Percentiles rank a stretch among this genome's conserved stretches.
phyloP scores from a whole-genome alignment of 2,113 vertebrate genomes.

The Empidonax traillii region DNA sequence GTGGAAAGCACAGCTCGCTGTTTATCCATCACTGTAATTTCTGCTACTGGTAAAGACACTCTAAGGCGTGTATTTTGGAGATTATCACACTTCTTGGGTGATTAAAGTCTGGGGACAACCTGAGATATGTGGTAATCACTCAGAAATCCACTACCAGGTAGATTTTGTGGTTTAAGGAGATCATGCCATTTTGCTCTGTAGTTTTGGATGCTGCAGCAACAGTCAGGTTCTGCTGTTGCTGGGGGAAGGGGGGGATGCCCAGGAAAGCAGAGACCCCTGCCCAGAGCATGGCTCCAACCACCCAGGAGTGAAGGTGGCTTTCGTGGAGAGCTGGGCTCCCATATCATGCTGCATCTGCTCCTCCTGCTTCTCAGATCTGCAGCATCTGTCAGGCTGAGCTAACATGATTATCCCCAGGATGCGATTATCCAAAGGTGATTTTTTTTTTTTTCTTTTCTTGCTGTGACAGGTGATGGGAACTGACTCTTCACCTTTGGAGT shows the following conservation, averaged over 20 bases:
- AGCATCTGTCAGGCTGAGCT: background rate
- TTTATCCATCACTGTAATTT: background rate
- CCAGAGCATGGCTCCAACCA: background rate
- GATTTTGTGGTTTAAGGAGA: background rate
- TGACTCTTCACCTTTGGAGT: conserved; percentile 14
- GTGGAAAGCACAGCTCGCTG: background rate
- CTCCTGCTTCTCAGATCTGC: background rate
- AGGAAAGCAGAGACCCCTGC: background rate
- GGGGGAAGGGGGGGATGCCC: background rate
- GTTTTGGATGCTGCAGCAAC: background rate
- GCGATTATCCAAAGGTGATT: conserved; percentile 23
- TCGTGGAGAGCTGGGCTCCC: background rate
- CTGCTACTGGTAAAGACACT: background rate
- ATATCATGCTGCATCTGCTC: background rate
- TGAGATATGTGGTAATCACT: background rate
- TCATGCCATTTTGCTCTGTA: background rate
- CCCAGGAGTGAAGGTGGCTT: background rate
- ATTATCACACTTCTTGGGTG: background rate
- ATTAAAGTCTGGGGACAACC: background rate
- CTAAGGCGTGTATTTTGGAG: background rate
- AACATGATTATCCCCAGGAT: conserved; percentile 9
- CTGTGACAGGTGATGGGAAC: background rate
- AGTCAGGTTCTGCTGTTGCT: background rate
- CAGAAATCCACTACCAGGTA: background rate
- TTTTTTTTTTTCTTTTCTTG: background rate